Conservation (phyloP, 2,797 vertebrate genomes). For the Syngnathus rostellatus region DNA sequence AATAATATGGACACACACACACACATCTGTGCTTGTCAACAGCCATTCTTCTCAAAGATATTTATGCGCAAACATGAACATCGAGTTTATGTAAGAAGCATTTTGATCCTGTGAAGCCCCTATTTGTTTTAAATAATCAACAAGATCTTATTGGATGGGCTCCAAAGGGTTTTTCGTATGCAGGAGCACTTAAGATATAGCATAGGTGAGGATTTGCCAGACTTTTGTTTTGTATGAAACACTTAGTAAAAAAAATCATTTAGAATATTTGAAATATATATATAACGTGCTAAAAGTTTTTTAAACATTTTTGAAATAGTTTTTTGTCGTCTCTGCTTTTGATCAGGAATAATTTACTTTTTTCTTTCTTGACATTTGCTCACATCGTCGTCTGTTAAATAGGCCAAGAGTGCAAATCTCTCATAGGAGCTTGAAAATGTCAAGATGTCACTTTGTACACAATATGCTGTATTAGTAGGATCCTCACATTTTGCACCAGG, state of each 20-base stretch:
- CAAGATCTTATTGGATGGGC: not conserved
- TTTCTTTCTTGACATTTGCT: conserved; percentile 66
- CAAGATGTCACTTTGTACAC: conserved; percentile 46
- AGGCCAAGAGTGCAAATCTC: conserved; percentile 47
- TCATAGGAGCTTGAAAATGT: conserved; percentile 59
- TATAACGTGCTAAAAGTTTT: too few species aligned
- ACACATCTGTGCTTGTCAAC: not conserved
- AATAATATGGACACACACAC: too few species aligned
- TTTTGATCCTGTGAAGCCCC: not conserved
- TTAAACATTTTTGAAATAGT: too few species aligned
- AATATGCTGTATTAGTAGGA: not conserved
- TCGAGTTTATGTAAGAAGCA: not conserved
- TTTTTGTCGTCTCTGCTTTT: conserved; percentile 38
- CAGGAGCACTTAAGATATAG: too few species aligned
- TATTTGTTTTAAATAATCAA: not conserved
- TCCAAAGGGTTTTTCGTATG: too few species aligned
- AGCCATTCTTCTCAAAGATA: not conserved
- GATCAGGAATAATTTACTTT: conserved; percentile 65
- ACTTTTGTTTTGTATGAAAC: too few species aligned
- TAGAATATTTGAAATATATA: too few species aligned
- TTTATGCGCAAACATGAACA: not conserved
- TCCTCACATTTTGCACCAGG: not conserved
- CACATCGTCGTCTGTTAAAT: conserved; percentile 50
- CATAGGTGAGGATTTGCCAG: too few species aligned
- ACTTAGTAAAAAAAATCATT: too few species aligned